phyloP scores from a whole-genome alignment of 1,140 invertebrate species.

The Hormaphis cornu region DNA sequence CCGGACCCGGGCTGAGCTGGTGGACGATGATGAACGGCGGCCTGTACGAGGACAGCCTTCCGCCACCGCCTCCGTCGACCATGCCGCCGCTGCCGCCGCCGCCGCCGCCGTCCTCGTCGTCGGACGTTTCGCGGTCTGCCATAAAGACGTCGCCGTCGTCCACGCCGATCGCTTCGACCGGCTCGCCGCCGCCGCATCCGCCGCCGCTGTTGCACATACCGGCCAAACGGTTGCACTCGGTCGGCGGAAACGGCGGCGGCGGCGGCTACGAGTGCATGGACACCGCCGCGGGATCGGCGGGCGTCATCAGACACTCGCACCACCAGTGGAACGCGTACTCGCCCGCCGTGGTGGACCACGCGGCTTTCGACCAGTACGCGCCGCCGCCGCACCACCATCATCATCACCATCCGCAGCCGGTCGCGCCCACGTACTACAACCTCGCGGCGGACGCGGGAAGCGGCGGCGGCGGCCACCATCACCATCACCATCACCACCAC shows the following conservation, averaged over 20 bases:
- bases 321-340: slow-evolving; percentile 55
- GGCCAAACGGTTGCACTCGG: slow-evolving; percentile 54
- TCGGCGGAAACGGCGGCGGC: slow-evolving; percentile 49
- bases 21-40: slow-evolving; percentile 72
- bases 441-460: slow-evolving; percentile 50
- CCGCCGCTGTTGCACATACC: slow-evolving; percentile 68
- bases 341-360: slow-evolving; percentile 47
- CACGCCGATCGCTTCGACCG: slow-evolving; percentile 49
- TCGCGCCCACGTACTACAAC: slow-evolving; percentile 66
- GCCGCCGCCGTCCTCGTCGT: slow-evolving; percentile 45
- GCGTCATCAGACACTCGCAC: slow-evolving; percentile 65
- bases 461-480: slow-evolving; percentile 51
- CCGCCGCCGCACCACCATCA: slow-evolving; percentile 47
- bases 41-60: slow-evolving; percentile 63
- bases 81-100: slow-evolving; percentile 42
- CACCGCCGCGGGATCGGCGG: slow-evolving; percentile 49
- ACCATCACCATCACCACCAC: slow-evolving; percentile 41
- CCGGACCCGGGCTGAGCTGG: slow-evolving; percentile 69
- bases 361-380: slow-evolving; percentile 62
- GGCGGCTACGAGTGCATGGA: slow-evolving; percentile 46
- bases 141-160: slow-evolving; percentile 46
- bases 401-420: slow-evolving; percentile 65
- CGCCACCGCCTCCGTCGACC: slow-evolving; percentile 54
- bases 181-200: slow-evolving; percentile 58
- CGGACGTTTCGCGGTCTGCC: slow-evolving; percentile 45